Evolutionary conservation across 37 sponge, comb jelly and placozoan species (phyloP).

Genomic region (Hormiphora californensis): DNA sequence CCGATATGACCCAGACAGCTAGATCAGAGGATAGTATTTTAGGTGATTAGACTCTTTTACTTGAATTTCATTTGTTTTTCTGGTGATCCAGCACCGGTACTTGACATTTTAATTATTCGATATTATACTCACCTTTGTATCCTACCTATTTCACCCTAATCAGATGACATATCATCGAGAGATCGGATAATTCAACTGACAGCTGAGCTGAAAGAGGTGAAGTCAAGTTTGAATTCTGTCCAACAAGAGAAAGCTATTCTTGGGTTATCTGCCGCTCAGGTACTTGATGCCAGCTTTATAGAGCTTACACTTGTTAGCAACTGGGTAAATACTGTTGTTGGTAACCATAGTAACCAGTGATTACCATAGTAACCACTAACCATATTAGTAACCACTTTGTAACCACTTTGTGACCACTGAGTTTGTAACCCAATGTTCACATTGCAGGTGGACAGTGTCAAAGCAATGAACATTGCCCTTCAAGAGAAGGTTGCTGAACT

Average conservation of each 20-base stretch:
- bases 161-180: background rate
- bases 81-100: background rate
- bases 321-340: too few species aligned
- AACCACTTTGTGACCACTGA: background rate
- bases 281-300: too few species aligned
- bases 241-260: conserved; percentile 48
- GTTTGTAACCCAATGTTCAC: background rate
- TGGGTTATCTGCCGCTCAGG: conserved; percentile 50
- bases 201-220: conserved; percentile 3
- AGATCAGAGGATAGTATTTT: background rate
- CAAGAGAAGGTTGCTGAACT: conserved; percentile 45
- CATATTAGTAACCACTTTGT: background rate
- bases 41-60: background rate
- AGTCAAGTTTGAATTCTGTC: background rate
- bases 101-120: background rate
- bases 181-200: too few species aligned
- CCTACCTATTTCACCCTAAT: background rate
- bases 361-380: background rate
- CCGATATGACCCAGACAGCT: too few species aligned
- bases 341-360: background rate
- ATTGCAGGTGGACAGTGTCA: conserved; percentile 41
- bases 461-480: conserved; percentile 48
- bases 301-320: too few species aligned
- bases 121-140: background rate
- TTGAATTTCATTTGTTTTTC: background rate